Percentiles rank a stretch among this genome's conserved stretches.
These are phyloP conservation scores for Cephonodes hylas DNA, from an alignment of 2,888 invertebrate genomes.

Conservation along the genomic window DNA sequence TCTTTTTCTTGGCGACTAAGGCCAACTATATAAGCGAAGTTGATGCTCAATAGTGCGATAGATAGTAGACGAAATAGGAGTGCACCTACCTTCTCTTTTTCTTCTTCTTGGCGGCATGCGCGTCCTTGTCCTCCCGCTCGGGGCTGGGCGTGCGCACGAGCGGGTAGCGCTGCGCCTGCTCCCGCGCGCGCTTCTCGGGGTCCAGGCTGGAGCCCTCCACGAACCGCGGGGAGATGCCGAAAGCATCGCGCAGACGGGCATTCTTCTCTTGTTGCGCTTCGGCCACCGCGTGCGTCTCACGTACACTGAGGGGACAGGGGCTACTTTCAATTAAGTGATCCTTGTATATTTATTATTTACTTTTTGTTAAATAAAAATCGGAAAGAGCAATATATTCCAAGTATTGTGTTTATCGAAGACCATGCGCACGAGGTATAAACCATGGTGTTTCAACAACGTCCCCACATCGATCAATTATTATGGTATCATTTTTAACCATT, in stretches of 20 bases:
- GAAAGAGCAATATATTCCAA: no score
- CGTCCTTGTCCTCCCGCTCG: slow-evolving; percentile 78
- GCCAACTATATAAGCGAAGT: no score
- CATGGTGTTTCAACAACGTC: no score
- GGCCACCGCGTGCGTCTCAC: slow-evolving; percentile 97
- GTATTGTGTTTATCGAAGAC: no score
- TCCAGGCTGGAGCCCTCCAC: slow-evolving; percentile 96
- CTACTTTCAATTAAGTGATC: background rate
- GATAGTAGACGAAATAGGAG: background rate
- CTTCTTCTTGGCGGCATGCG: slow-evolving; percentile 82
- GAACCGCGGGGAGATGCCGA: slow-evolving; percentile 96
- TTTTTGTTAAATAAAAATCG: no score
- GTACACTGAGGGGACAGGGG: slow-evolving; percentile 83
- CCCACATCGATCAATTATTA: no score
- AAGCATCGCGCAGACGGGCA: slow-evolving; percentile 94
- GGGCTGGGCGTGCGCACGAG: slow-evolving; percentile 89
- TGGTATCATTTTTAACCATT: no score
- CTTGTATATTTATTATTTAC: no score
- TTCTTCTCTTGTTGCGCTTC: slow-evolving; percentile 98
- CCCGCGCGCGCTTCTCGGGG: slow-evolving; percentile 83
- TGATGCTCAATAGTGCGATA: background rate
- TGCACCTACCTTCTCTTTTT: slow-evolving; percentile 85
- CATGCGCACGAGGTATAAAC: no score
- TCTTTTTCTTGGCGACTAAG: no score
- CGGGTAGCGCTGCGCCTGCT: slow-evolving; percentile 83